Base-by-base conservation (phyloP, 2,888 invertebrate genomes). In the Epinotia brunnichana region DNA sequence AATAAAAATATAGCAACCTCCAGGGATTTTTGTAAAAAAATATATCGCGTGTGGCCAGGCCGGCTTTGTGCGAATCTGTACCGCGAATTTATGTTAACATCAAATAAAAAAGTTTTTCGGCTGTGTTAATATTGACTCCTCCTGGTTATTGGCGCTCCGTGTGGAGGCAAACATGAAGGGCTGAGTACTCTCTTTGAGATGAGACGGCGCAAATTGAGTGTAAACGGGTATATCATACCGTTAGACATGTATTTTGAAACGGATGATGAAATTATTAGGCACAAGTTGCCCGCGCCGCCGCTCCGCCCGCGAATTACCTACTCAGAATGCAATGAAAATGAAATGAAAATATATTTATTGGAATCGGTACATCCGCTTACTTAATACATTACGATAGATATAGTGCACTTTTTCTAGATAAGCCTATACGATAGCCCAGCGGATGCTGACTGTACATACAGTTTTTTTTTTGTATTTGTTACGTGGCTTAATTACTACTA, bases 101-200 rank as follows among this genome's bases (percentile, higher is more conserved):
- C 61, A 61, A 61, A 69, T 69, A 61, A 61, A 69, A 24, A 69
- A 53, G 35, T 69, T 69, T 54, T 54, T 69, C 41, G 69, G 60
- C 39, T 41, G 53, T 41, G 69, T 69, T 61, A 69, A 69, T 69
- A 69, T 69, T 69, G 39, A 61, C 61, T 69, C 57, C 17, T 21
- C 59, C 41, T 17, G 61, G 41, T 61, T 69, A 69, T 69, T 61
- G 61, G 53, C 57, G 59, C 35, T 53, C 53, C 51, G 60, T 60
- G 13, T 51, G 51, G 19, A 51, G 44, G 64, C 53, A 64, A 64
- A 64, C 64, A 64, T 15, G 64, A 53, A 35, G 53, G 64, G 64
- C 13, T 63, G 51, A 62, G 24, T 56, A 24, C 21, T 56, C 56
- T 56, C 13, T 24, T 56, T 56, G 56, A 56, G 56, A 56, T 24